A percentile compares a stretch with the other conserved stretches of the same genome.
These are phyloP conservation scores for Ceratitis capitata DNA, from an alignment of 1,140 invertebrate genomes.

Conservation along the genomic window DNA sequence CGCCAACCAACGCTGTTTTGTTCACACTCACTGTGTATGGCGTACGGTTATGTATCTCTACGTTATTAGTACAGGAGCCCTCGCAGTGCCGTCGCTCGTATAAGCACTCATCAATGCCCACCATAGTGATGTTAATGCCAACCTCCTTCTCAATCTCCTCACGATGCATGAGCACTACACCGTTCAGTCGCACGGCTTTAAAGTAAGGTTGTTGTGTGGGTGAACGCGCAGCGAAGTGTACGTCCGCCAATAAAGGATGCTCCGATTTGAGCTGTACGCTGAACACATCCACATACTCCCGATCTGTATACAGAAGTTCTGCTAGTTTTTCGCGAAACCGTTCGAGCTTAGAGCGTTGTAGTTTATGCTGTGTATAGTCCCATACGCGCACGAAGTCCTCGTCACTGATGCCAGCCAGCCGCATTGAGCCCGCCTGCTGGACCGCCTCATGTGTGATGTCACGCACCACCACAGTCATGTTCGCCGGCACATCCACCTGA, in stretches of 20 bases:
- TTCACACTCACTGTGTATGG: slow-evolving; percentile 81
- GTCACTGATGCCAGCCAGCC: slow-evolving; percentile 72
- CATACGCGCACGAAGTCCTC: slow-evolving; percentile 75
- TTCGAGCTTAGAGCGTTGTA: slow-evolving; percentile 69
- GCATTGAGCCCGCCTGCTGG: slow-evolving; percentile 74
- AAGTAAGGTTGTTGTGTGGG: slow-evolving; percentile 73
- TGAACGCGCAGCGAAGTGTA: slow-evolving; percentile 75
- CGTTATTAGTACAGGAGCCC: slow-evolving; percentile 72
- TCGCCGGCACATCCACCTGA: slow-evolving; percentile 69
- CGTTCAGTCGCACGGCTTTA: slow-evolving; percentile 74
- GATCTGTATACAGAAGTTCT: slow-evolving; percentile 68
- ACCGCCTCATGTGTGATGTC: slow-evolving; percentile 75
- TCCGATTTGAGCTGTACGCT: slow-evolving; percentile 70
- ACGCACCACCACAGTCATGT: slow-evolving; percentile 72
- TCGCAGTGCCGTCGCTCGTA: slow-evolving; percentile 66
- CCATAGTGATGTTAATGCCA: slow-evolving; percentile 75
- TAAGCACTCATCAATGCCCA: slow-evolving; percentile 77
- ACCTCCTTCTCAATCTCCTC: slow-evolving; percentile 73
- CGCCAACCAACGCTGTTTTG: slow-evolving; percentile 74
- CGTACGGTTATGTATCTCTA: slow-evolving; percentile 70
- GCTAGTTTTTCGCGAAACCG: slow-evolving; percentile 69
- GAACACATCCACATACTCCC: slow-evolving; percentile 75
- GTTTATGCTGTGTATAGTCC: slow-evolving; percentile 66
- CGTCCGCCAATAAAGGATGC: slow-evolving; percentile 70
- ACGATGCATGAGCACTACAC: slow-evolving; percentile 72